Evolutionary conservation across 2,888 invertebrate genomes (phyloP), one percentile per base, ranked within the genome.

Genomic region (Noctua pronuba): DNA sequence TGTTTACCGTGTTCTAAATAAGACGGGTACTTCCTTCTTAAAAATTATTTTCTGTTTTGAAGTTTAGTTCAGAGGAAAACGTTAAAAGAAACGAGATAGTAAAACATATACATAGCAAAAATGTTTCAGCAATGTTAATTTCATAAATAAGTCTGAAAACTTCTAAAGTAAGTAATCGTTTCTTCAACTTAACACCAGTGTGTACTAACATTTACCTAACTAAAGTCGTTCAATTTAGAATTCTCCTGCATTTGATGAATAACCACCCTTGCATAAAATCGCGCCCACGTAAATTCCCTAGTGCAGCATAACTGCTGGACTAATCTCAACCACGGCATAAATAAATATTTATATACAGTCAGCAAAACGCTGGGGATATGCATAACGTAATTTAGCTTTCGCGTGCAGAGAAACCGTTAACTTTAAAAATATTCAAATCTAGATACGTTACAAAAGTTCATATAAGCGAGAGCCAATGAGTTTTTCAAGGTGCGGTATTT

Each of bases 191-290:
- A 18, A 55, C 58, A 70, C 35, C 68, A 38, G 65, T 77, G 38
- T 80, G 72, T 84, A 76, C 46, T 16, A 67, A 68, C 13, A 52
- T 75, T 66, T 7, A 69, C 28, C 80, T 49, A 88, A 86, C 86
- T 88, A 65, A 86, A 88, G 83, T 83, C 80, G 77, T 90, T 90
- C 82, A 89, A 90, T 91, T 91, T 90, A 87, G 91, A 92, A 89
- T 69, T 88, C 88, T 67, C 73, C 75, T 82, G 86, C 86, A 86
- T 90, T 91, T 91, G 88, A 91, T 91, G 88, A 90, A 92, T 89
- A 89, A 81, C 80, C 85, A 85, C 76, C 86, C 84, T 85, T 89
- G 90, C 88, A 90, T 90, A 86, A 91, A 90, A 88, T 88, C 88
- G 84, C 84, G 77, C 82, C 78, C 80, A 71, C 82, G 80, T 85